Base-by-base conservation (phyloP, 2,888 invertebrate species). In the Rhopalosiphum nymphaeae region DNA sequence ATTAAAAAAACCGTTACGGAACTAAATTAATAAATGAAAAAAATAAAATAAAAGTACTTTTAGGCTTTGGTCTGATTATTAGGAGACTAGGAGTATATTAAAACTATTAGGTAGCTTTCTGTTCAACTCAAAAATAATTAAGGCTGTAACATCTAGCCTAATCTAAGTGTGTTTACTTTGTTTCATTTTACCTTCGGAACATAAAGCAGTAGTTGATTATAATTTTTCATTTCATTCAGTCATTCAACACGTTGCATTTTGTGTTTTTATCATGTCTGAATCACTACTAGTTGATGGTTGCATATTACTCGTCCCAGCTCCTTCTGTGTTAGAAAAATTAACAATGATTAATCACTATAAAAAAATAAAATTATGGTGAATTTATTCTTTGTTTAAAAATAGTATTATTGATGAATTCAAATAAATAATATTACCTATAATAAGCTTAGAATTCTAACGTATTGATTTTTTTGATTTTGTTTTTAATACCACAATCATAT, bases 61-160 rank as follows among this genome's bases (percentile, higher is more conserved):
- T 85, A 91, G 61, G 85, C 93, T 94, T 94, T 94, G 93, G 93
- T 94, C 90, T 90, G 61, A 46, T 49, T 90, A 53, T 90, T 93
- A 56, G 21, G 29, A 93, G 93, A 93, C 93, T 94, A 94, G 90
- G 42, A 84, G 46, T 90, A 36, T 46, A 61, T 94, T 91, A 85
- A 90, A 90, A 94, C 42, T 90, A 85, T 49, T 36, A 78, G 78
- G 78, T 78, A 9, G 36, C 36, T 88, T 67, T 13, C 53, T 92
- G 78, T 88, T 78, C 10, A 88, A 86, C 49, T 89, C 56, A 90
- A 78, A 92, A 94, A 67, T 67, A 3, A n/a, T 49, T 44, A 67
- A 94, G 86, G 10, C 3, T 49, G 44, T 42, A 91, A 85, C 89
- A 90, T 90, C 42, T 90, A 88, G 67, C 29, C 29, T n/a, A 21